These are phyloP conservation scores for Gallinago media DNA, from an alignment of 2,113 vertebrate genomes.

Conservation along the genomic window DNA sequence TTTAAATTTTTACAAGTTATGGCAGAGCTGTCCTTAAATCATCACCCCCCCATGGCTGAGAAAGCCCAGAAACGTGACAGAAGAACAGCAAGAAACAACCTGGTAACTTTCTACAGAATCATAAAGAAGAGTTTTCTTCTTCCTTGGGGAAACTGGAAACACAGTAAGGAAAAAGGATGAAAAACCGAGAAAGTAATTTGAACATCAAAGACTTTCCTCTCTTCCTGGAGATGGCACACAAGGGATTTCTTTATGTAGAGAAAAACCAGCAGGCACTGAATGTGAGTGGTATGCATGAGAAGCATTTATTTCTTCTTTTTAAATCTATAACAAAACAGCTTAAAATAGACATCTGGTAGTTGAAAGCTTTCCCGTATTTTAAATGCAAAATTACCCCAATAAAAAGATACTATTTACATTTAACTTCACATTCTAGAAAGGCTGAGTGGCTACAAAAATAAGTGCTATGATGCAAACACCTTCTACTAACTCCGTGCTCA, in stretches of 20 bases:
- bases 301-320: neutral
- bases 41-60: neutral
- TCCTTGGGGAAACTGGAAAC: slow-evolving; percentile 72
- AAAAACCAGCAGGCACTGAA: neutral
- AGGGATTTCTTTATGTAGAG: neutral
- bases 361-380: neutral
- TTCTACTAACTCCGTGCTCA: neutral
- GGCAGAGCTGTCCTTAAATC: neutral
- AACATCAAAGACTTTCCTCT: slow-evolving; percentile 61
- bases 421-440: neutral
- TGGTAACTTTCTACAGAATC: slow-evolving; percentile 56
- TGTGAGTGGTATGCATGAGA: neutral
- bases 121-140: slow-evolving; percentile 42
- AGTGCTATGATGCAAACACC: neutral
- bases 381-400: neutral
- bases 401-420: slow-evolving; percentile 27
- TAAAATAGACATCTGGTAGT: neutral
- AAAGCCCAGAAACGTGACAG: slow-evolving; percentile 43
- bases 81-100: neutral
- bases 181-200: slow-evolving; percentile 6
- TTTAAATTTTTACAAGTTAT: neutral
- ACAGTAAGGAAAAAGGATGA: slow-evolving; percentile 61
- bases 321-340: neutral
- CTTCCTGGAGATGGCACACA: neutral
- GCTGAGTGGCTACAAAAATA: slow-evolving; percentile 33